Base-by-base conservation (phyloP, 2,888 invertebrate species). In the Saturnia japonica region DNA sequence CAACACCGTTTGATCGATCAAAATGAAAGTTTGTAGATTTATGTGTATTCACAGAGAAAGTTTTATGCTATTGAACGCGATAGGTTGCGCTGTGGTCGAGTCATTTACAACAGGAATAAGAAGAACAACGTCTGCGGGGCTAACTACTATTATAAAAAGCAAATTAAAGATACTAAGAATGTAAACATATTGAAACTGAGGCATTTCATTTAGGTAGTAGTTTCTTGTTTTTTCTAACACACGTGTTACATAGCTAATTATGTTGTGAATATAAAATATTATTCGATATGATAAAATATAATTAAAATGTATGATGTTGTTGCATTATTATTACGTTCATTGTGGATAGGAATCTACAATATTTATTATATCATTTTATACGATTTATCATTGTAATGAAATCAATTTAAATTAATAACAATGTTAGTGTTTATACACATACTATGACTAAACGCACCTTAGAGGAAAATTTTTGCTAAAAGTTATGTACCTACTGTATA, bases 331-430 rank as follows among this genome's bases (percentile, higher is more conserved):
- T 25, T 51, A 51, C n/a, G n/a, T n/a, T n/a, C n/a, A n/a, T n/a
- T 19, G 25, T 60, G 25, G 57, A 60, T 60, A 60, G 11, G 28
- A 60, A 28, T 60, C 54, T 54, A 60, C 28, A 60, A 60, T 60
- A 28, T 57, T 1, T 57, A 25, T 9, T 25, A 57, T 60, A 28
- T 60, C 11, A 28, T 60, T 60, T 6, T 60, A 60, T 28, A 60
- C 16, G 9, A 25, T 60, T 54, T n/a, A 22, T 8, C 14, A 16
- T 28, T 60, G 28, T 25, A 60, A 14, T 60, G 14, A 14, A 60
- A 60, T 60, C 11, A 25, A 60, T 60, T 28, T 60, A 28, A 60
- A 60, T 14, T 60, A 28, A 25, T 60, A 28, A 60, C 3, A 54
- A 47, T 16, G 47, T n/a, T 22, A 9, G 9, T 7, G 19, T n/a